Conservation (phyloP, 2,888 invertebrate species). For the Ormyrus pomaceus region DNA sequence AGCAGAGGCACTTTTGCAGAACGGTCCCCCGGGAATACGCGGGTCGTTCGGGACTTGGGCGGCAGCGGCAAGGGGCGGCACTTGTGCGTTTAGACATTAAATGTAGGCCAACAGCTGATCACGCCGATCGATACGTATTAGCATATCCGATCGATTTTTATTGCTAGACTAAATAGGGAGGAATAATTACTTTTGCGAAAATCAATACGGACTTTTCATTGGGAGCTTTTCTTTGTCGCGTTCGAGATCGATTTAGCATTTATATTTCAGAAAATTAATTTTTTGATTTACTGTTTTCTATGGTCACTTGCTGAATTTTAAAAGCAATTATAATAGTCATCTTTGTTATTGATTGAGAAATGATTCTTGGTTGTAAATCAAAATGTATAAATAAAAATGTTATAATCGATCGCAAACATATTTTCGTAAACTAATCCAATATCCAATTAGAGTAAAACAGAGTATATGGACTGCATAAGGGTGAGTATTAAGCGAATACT, state of each 20-base stretch:
- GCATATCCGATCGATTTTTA: constrained; percentile 59
- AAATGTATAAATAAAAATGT: too few relatives aligned
- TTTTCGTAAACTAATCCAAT: constrained; percentile 1
- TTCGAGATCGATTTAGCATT: too few relatives aligned
- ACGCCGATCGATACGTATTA: constrained; percentile 65
- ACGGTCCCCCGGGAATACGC: constrained; percentile 65
- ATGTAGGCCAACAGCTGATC: constrained; percentile 71
- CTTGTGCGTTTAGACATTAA: constrained; percentile 41
- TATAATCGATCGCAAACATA: background rate
- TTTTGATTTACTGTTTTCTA: too few relatives aligned
- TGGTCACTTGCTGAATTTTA: too few relatives aligned
- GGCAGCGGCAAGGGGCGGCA: constrained; percentile 24
- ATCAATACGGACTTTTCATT: background rate
- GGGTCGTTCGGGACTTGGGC: constrained; percentile 59
- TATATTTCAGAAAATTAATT: background rate
- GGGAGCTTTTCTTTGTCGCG: background rate
- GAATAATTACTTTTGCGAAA: constrained; percentile 2
- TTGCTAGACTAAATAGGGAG: constrained; percentile 33
- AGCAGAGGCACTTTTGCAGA: constrained; percentile 51
- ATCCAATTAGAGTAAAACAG: background rate
- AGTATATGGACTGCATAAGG: background rate
- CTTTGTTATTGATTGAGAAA: too few relatives aligned
- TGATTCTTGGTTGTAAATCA: too few relatives aligned
- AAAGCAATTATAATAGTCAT: too few relatives aligned
- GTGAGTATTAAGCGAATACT: background rate